Evolutionary conservation across 2,797 vertebrate genomes (phyloP), one percentile per base, ranked within the genome.

Genomic region (Notoglanidium macrostoma): DNA sequence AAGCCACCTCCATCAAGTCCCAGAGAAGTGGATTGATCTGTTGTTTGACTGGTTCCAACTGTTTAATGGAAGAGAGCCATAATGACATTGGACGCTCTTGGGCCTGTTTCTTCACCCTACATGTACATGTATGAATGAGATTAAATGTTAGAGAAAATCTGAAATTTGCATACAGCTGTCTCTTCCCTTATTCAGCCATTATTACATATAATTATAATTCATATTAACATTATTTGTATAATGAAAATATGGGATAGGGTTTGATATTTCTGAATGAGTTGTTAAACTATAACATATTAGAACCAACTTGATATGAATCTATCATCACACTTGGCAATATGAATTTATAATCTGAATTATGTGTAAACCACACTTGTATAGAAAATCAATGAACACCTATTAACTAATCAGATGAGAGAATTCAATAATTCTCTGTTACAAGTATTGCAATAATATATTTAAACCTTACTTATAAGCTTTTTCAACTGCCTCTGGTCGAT

Each of bases 81-180:
- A 98, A 88, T 23, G 97, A 98, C 97, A 98, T 98, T 89, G 97
- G 97, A 6, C 97, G 94, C 88, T 98, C 97, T 92, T 97, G 93
- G 4, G 97, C 97, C 90, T 98, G 97, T 87, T 94, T 95, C 91
- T 98, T 98, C 80, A 96, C 96, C 32, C 97, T 97, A n/a, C 32
- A 59, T 19, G 77, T 0, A 78, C 63, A 88, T 6, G 35, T 40
- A 65, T 88, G 83, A 61, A 26, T 51, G 1, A 32, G 4, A 61
- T 44, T 65, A 63, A 78, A 79, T 55, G 2, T 29, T 44, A 14
- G 3, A 1, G n/a, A 72, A 54, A 0, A 14, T 67, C 68, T 93
- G 1, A 77, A 32, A 46, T 26, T 55, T 78, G 9, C 17, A 57
- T 78, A 35, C 21, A 57, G 29, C 10, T 35, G 14, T n/a, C 0